phyloP scores from a whole-genome alignment of 1,140 invertebrate genomes.

The Coelopa frigida region DNA sequence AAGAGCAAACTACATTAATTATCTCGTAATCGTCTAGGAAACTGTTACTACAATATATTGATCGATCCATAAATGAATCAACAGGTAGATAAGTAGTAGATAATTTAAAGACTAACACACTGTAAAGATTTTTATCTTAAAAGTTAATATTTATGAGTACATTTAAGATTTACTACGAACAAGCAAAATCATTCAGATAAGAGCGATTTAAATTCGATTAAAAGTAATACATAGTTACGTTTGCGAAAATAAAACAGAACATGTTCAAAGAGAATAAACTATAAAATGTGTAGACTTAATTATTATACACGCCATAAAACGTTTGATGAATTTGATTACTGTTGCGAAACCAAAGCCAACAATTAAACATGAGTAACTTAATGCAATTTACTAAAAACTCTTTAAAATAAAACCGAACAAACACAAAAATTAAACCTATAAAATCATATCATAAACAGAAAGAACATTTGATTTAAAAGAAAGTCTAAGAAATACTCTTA shows the following conservation, averaged over 20 bases:
- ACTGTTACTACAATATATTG: no score
- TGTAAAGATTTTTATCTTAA: no score
- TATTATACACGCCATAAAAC: no score
- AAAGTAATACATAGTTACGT: conserved; percentile 5
- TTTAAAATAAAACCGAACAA: conserved; percentile 9
- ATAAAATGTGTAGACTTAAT: no score
- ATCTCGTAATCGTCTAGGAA: no score
- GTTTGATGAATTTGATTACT: no score
- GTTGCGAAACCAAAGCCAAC: neutral
- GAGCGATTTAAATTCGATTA: neutral
- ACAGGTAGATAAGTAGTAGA: neutral
- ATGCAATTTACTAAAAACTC: conserved; percentile 1
- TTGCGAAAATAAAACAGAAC: conserved; percentile 2
- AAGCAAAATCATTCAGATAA: neutral
- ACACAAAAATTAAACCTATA: conserved; percentile 11
- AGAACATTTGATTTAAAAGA: conserved; percentile 16
- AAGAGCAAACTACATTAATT: no score
- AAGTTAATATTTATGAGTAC: no score
- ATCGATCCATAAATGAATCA: no score
- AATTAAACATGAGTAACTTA: neutral
- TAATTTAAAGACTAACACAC: neutral
- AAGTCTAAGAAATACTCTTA: conserved; percentile 10
- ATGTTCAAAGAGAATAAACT: no score
- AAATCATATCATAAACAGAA: conserved; percentile 12
- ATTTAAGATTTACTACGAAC: conserved; percentile 9